Evolutionary conservation across 92 coral and sea anemone species (phyloP).

Genomic region (Porites divaricata): DNA sequence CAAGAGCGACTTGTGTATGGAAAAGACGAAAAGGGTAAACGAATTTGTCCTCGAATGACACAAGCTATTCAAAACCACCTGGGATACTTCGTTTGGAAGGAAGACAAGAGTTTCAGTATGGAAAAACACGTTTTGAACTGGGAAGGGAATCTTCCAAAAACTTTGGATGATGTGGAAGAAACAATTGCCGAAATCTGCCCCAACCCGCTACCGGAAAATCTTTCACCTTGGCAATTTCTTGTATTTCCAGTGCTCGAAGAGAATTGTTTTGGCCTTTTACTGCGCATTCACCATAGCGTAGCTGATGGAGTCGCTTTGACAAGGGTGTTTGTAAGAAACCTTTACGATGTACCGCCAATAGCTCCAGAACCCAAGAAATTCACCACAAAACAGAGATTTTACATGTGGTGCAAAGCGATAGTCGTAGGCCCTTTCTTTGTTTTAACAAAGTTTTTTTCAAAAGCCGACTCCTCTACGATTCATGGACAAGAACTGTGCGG

Average conservation of each 20-base stretch:
- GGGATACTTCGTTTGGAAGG: constrained; percentile 91
- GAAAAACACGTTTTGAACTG: constrained; percentile 81
- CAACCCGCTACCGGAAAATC: constrained; percentile 55
- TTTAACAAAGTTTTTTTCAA: constrained; percentile 68
- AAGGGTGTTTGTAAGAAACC: constrained; percentile 84
- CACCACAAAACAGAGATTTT: constrained; percentile 85
- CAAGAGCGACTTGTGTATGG: constrained; percentile 84
- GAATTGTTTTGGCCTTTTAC: constrained; percentile 72
- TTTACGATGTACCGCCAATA: constrained; percentile 86
- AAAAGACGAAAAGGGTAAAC: constrained; percentile 75
- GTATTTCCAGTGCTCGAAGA: constrained; percentile 78
- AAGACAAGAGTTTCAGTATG: constrained; percentile 76
- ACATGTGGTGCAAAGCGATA: constrained; percentile 96
- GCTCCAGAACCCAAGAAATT: constrained; percentile 86
- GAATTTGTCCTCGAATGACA: constrained; percentile 84
- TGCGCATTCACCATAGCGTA: constrained; percentile 94
- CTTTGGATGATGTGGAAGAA: constrained; percentile 70
- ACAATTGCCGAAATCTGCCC: constrained; percentile 81
- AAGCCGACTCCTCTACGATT: constrained; percentile 75
- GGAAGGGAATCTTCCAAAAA: constrained; percentile 76
- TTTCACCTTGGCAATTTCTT: constrained; percentile 94
- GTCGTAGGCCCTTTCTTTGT: constrained; percentile 80
- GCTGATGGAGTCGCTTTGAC: constrained; percentile 96
- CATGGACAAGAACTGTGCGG: constrained; percentile 92
- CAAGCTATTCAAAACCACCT: constrained; percentile 74